Evolutionary conservation across 2,113 vertebrate species (phyloP).

Genomic region (Megaceryle maxima): DNA sequence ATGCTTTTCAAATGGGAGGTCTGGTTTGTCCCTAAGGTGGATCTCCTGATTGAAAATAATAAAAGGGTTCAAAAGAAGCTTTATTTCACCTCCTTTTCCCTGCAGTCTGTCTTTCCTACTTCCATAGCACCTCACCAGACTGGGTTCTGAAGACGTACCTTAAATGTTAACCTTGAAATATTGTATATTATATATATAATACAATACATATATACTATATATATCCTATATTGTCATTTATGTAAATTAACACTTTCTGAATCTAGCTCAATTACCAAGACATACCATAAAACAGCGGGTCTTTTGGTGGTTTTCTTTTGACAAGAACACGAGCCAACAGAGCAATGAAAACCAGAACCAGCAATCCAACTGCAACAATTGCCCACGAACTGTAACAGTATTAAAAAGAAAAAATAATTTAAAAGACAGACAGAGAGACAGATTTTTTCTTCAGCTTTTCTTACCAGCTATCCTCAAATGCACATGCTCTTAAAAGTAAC

Average conservation of each 20-base stretch:
- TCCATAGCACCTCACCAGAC: neutral
- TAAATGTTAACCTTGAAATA: neutral
- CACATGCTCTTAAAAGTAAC: neutral
- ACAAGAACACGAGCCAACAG: constrained; percentile 78
- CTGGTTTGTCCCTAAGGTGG: neutral
- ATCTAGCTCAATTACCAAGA: neutral
- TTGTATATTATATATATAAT: too few relatives aligned
- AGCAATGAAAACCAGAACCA: constrained; percentile 79
- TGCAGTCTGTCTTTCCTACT: neutral
- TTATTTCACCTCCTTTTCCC: neutral
- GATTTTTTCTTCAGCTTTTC: neutral
- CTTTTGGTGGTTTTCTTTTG: constrained; percentile 84
- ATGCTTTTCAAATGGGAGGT: neutral
- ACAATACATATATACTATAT: too few relatives aligned
- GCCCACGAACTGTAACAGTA: constrained; percentile 78
- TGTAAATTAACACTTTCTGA: neutral
- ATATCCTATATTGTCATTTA: neutral
- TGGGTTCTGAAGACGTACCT: neutral
- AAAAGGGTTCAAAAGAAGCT: neutral
- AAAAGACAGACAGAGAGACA: neutral
- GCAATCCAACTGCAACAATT: constrained; percentile 76
- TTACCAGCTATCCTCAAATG: neutral
- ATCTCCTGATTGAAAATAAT: neutral
- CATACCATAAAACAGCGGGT: constrained; percentile 91
- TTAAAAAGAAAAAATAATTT: neutral